Conservation (phyloP, 2,888 invertebrate species). For the Cantharis lateralis region DNA sequence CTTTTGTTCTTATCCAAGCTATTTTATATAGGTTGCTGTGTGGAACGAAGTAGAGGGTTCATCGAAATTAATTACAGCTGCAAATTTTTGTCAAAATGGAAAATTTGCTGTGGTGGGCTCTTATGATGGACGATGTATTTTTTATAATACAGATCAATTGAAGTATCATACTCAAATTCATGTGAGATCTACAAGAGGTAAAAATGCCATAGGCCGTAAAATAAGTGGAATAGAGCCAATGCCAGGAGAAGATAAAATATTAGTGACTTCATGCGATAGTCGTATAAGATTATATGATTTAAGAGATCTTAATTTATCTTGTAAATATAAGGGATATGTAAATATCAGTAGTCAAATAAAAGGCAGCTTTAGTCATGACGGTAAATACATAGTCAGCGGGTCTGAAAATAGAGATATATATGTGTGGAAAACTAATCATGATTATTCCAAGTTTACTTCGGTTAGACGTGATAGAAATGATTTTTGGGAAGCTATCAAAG, state of each 20-base stretch:
- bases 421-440: constrained; percentile 97
- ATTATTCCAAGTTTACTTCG: constrained; percentile 92
- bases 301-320: constrained; percentile 86
- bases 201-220: constrained; percentile 92
- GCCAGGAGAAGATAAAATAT: constrained; percentile 93
- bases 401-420: constrained; percentile 98
- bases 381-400: constrained; percentile 95
- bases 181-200: constrained; percentile 93
- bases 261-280: constrained; percentile 98
- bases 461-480: constrained; percentile 91
- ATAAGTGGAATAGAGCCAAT: constrained; percentile 97
- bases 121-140: constrained; percentile 97
- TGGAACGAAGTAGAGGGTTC: constrained; percentile 98
- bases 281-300: constrained; percentile 94
- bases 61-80: constrained; percentile 92
- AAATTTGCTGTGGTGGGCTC: constrained; percentile 98
- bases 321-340: constrained; percentile 64
- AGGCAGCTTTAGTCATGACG: constrained; percentile 96
- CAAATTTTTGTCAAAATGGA: constrained; percentile 96
- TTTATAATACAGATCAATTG: constrained; percentile 96
- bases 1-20: neutral
- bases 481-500: constrained; percentile 97
- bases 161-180: constrained; percentile 98
- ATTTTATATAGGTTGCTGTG: constrained; percentile 72
- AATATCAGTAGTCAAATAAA: constrained; percentile 97